Evolutionary conservation across 2,888 invertebrate species (phyloP).

Genomic region (Bibio marci): DNA sequence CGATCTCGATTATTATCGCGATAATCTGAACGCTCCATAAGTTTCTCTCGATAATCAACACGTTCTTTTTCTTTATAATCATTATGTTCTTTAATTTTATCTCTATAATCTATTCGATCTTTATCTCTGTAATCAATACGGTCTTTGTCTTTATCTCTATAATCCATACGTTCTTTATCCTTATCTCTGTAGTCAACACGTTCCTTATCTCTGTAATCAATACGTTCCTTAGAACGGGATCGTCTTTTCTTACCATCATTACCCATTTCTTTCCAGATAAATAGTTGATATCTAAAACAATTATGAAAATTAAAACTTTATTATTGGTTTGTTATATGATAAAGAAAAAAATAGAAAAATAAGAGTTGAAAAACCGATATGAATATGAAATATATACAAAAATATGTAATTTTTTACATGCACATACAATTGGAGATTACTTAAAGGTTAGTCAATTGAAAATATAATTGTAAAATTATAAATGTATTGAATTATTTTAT

Average conservation of each 20-base stretch:
- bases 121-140: background rate
- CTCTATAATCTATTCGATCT: background rate
- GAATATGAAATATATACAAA: no score
- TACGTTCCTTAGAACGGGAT: slow-evolving; percentile 31
- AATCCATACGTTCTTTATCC: background rate
- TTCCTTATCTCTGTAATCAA: background rate
- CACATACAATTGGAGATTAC: no score
- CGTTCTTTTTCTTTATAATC: slow-evolving; percentile 9
- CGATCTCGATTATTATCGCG: slow-evolving; percentile 1
- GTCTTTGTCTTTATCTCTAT: no score
- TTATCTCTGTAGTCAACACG: slow-evolving; percentile 4
- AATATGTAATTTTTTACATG: no score
- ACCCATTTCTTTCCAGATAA: slow-evolving; percentile 20
- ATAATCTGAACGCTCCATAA: slow-evolving; percentile 15
- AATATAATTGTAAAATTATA: no score
- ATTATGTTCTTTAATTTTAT: slow-evolving; percentile 21
- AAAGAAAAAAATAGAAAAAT: no score
- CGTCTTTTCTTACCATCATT: slow-evolving; percentile 36
- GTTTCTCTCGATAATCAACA: slow-evolving; percentile 10
- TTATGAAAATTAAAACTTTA: no score
- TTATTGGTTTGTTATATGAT: no score
- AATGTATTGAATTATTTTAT: no score
- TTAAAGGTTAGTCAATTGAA: no score
- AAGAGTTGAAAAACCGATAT: no score
- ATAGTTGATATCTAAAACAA: no score